Evolutionary conservation across 1,140 invertebrate species (phyloP).

Genomic region (Drosophila pruinosa): DNA sequence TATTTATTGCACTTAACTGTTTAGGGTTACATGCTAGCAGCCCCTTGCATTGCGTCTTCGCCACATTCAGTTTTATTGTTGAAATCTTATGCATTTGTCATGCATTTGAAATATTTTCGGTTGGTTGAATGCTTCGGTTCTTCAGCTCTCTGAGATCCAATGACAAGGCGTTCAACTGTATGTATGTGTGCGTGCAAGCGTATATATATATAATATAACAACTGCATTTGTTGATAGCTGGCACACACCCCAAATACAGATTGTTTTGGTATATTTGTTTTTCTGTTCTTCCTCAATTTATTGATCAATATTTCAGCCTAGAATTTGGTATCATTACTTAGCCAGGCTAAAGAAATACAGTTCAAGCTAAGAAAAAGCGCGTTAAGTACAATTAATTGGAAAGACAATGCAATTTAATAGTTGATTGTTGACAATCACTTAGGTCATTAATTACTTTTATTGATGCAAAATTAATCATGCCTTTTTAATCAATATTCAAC

Average conservation of each 20-base stretch:
- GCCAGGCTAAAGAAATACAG: constrained; percentile 21
- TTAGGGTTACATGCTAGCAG: constrained; percentile 62
- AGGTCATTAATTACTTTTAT: not conserved
- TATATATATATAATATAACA: constrained; percentile 24
- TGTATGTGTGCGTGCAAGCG: constrained; percentile 13
- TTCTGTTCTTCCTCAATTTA: constrained; percentile 55
- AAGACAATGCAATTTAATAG: not conserved
- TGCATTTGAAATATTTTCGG: constrained; percentile 80
- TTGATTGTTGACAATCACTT: not conserved
- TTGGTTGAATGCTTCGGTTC: constrained; percentile 45
- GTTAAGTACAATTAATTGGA: constrained; percentile 11
- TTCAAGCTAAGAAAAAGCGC: constrained; percentile 19
- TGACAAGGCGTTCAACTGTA: constrained; percentile 31
- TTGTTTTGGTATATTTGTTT: constrained; percentile 39
- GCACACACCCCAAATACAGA: constrained; percentile 17
- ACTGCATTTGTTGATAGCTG: constrained; percentile 48
- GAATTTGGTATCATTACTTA: constrained; percentile 63
- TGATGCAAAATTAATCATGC: not conserved
- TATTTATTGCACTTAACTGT: constrained; percentile 80
- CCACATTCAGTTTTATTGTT: constrained; percentile 49
- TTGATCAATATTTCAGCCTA: constrained; percentile 72
- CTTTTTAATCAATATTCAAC: too few species aligned
- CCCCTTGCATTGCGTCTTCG: not conserved
- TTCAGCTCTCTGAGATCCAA: constrained; percentile 25
- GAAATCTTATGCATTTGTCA: constrained; percentile 81